Conservation (phyloP, 2,113 vertebrate genomes). For the Chaenocephalus aceratus region DNA sequence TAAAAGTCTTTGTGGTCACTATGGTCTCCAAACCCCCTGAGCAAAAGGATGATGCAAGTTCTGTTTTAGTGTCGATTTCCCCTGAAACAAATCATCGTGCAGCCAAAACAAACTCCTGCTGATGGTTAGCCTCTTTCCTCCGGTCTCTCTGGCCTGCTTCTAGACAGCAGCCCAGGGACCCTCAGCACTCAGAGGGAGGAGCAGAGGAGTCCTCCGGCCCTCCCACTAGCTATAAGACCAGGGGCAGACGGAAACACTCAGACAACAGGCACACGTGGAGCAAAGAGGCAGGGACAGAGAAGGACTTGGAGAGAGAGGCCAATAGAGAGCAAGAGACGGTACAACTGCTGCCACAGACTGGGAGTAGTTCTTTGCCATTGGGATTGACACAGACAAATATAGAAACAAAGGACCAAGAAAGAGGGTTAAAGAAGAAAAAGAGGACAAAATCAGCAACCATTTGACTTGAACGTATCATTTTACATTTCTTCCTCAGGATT, state of each 20-base stretch:
- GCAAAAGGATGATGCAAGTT: slow-evolving; percentile 49
- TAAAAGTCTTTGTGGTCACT: slow-evolving; percentile 18
- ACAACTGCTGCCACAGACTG: slow-evolving; percentile 50
- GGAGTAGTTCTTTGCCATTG: slow-evolving; percentile 39
- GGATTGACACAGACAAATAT: slow-evolving; percentile 49
- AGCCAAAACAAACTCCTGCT: slow-evolving; percentile 80
- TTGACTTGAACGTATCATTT: slow-evolving; percentile 35
- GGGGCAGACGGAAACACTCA: slow-evolving; percentile 84
- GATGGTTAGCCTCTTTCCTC: slow-evolving; percentile 79
- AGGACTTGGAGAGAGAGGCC: slow-evolving; percentile 34
- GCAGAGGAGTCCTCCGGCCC: slow-evolving; percentile 70
- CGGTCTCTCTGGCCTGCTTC: slow-evolving; percentile 79
- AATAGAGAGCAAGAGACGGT: slow-evolving; percentile 50
- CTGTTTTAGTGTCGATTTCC: slow-evolving; percentile 74
- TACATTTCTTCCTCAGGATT: slow-evolving; percentile 55
- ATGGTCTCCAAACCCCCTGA: slow-evolving; percentile 30
- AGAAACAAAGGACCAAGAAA: slow-evolving; percentile 43
- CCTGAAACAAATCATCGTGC: slow-evolving; percentile 60
- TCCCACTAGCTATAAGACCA: slow-evolving; percentile 86
- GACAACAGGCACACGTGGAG: slow-evolving; percentile 86
- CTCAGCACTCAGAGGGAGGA: slow-evolving; percentile 67
- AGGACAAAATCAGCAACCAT: slow-evolving; percentile 24
- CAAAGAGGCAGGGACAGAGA: slow-evolving; percentile 61
- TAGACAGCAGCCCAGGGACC: slow-evolving; percentile 79
- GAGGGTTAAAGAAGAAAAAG: slow-evolving; percentile 26